Evolutionary conservation across 2,797 vertebrate genomes (phyloP).

Genomic region (Merluccius polli): DNA sequence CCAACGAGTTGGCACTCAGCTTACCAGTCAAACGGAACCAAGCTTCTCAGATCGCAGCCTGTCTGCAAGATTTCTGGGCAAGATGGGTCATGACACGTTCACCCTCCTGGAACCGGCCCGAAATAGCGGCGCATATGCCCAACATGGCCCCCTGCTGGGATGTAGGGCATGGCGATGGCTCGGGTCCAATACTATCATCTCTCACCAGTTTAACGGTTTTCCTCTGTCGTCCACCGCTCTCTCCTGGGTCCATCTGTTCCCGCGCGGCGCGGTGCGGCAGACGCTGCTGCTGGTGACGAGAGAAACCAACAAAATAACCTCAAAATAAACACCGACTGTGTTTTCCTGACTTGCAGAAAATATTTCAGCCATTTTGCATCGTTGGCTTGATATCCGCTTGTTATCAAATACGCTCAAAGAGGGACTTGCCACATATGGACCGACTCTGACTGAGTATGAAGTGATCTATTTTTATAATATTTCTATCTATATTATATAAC

Average conservation of each 20-base stretch:
- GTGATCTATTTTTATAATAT: neutral
- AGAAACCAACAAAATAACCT: neutral
- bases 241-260: conserved; percentile 62
- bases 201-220: conserved; percentile 45
- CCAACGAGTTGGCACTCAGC: neutral
- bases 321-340: neutral
- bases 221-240: conserved; percentile 48
- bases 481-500: neutral
- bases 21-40: conserved; percentile 22
- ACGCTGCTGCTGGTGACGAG: neutral
- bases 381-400: neutral
- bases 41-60: conserved; percentile 32
- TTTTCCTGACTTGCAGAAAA: neutral
- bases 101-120: conserved; percentile 38
- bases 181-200: conserved; percentile 32
- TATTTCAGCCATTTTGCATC: neutral
- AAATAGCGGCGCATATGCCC: conserved; percentile 64
- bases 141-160: conserved; percentile 36
- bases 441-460: neutral
- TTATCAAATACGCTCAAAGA: neutral
- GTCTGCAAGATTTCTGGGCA: conserved; percentile 31
- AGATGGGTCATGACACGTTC: conserved; percentile 49
- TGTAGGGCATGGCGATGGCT: conserved; percentile 38
- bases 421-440: neutral
- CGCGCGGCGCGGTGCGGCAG: conserved; percentile 38